Conservation (phyloP, 1,140 invertebrate genomes). For the Eufriesea mexicana region DNA sequence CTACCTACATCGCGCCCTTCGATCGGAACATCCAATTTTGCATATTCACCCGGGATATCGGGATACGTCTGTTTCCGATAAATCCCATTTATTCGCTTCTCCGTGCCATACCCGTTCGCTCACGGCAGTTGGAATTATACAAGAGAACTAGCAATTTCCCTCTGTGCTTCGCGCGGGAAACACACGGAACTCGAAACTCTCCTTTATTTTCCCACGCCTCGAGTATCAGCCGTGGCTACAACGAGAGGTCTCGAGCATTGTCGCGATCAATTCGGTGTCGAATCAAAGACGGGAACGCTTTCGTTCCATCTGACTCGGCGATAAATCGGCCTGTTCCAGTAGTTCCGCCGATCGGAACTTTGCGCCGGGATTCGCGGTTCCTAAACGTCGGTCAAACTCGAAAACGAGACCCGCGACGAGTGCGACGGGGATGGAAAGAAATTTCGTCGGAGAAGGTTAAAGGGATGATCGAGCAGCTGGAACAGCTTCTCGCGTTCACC, state of each 20-base stretch:
- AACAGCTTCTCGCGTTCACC: background rate
- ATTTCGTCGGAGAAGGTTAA: background rate
- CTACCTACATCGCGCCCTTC: background rate
- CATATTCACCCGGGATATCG: background rate
- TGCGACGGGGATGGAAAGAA: background rate
- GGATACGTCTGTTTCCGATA: background rate
- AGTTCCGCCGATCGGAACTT: no score
- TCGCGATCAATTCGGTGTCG: background rate
- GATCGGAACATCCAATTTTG: conserved; percentile 19
- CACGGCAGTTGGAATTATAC: background rate
- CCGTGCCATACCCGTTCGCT: background rate
- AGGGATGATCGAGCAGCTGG: background rate
- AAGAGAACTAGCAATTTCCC: background rate
- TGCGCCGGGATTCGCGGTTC: background rate
- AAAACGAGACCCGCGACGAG: background rate
- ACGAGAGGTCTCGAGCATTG: background rate
- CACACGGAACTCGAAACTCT: background rate
- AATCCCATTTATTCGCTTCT: conserved; percentile 9
- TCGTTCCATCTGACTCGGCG: background rate
- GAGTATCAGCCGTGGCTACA: background rate
- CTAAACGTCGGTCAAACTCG: background rate
- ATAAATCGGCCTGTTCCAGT: background rate
- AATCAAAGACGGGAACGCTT: background rate
- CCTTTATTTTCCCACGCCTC: background rate
- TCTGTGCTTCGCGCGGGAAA: background rate